phyloP scores from a whole-genome alignment of 2,113 vertebrate genomes.

The Nycticryphes semicollaris region DNA sequence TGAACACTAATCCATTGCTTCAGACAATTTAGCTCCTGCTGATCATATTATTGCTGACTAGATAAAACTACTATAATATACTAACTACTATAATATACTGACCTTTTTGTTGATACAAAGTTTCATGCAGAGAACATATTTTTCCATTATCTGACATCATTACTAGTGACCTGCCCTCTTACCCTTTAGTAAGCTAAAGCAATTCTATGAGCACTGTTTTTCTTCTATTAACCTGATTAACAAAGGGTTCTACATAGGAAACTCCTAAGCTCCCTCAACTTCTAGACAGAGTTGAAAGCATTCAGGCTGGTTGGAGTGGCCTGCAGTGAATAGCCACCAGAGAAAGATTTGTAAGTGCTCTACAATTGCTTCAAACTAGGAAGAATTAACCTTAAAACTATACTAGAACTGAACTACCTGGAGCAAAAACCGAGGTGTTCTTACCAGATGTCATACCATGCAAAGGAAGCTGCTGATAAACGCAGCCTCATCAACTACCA shows the following conservation, averaged over 20 bases:
- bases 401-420: neutral
- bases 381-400: neutral
- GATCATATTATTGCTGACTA: neutral
- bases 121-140: neutral
- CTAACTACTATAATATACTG: neutral
- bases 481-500: neutral
- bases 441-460: neutral
- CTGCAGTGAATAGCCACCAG: neutral
- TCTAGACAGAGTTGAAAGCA: neutral
- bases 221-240: neutral
- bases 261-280: neutral
- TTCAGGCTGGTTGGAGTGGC: neutral
- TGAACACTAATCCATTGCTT: neutral
- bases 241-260: neutral
- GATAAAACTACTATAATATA: neutral
- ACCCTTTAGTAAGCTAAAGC: neutral
- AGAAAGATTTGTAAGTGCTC: neutral
- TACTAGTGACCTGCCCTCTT: neutral
- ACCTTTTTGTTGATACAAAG: neutral
- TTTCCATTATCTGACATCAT: neutral
- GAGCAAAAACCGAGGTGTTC: neutral
- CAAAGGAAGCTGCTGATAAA: neutral
- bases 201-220: neutral
- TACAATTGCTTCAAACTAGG: neutral
- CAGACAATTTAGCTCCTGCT: neutral